Conservation (phyloP, 2,797 vertebrate species). For the Halcyon chelicuti region DNA sequence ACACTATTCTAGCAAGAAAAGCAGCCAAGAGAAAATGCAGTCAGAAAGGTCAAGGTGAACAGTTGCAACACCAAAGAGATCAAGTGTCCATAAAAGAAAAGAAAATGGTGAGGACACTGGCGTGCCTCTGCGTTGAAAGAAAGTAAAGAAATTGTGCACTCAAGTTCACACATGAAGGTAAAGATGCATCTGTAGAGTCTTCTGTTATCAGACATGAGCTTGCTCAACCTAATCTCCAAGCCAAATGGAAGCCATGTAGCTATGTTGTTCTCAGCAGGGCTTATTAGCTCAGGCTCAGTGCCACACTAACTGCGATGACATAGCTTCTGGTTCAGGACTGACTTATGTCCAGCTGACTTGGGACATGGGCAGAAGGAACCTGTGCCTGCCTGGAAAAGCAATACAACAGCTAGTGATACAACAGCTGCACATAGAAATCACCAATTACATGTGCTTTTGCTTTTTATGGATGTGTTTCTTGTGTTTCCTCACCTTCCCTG, state of each 20-base stretch:
- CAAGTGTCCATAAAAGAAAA: background rate
- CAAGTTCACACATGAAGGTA: background rate
- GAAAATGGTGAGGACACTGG: background rate
- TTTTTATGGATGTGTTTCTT: background rate
- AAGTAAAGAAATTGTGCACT: background rate
- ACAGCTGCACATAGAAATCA: background rate
- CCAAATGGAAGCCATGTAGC: background rate
- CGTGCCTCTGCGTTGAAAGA: background rate
- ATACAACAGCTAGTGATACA: accelerated
- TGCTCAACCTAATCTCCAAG: background rate
- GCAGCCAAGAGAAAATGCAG: background rate
- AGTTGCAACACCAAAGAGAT: background rate
- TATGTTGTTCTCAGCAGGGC: background rate
- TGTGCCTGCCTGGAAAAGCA: background rate
- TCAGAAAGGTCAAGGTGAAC: background rate
- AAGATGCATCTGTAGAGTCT: background rate
- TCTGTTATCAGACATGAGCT: background rate
- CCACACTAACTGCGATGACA: background rate
- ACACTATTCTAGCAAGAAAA: background rate
- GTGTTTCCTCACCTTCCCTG: background rate
- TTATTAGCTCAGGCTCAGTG: background rate
- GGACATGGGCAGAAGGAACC: background rate
- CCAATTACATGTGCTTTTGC: background rate
- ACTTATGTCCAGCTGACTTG: background rate
- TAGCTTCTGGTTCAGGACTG: background rate